These are phyloP conservation scores for Oryzias curvinotus DNA, from an alignment of 2,113 vertebrate species.

Conservation along the genomic window DNA sequence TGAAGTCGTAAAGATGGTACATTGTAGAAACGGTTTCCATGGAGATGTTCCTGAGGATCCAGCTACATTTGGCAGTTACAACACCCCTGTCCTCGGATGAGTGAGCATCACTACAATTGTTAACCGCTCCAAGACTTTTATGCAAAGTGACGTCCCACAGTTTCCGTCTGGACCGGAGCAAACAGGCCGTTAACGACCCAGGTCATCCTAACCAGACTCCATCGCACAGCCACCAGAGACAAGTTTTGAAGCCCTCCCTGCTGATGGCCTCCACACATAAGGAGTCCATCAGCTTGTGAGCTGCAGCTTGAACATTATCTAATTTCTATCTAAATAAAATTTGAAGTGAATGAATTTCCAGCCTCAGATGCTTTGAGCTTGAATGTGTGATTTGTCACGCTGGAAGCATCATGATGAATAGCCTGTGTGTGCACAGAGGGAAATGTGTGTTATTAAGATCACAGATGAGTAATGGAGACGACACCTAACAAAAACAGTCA, in stretches of 20 bases:
- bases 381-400: constrained; percentile 23
- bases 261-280: constrained; percentile 13
- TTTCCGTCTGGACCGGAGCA: constrained; percentile 50
- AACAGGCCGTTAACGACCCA: constrained; percentile 51
- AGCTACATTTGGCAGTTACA: constrained; percentile 14
- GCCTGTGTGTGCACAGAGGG: constrained; percentile 1
- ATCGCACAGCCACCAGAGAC: constrained; percentile 43
- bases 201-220: constrained; percentile 40
- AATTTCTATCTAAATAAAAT: constrained; percentile 19
- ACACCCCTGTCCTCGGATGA: constrained; percentile 27
- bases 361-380: constrained; percentile 22
- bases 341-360: constrained; percentile 38
- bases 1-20: constrained; percentile 23
- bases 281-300: constrained; percentile 15
- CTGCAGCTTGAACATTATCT: constrained; percentile 16
- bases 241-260: constrained; percentile 27
- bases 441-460: constrained; percentile 9
- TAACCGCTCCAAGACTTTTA: constrained; percentile 26
- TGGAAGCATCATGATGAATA: constrained; percentile 22
- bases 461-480: constrained; percentile 13
- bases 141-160: constrained; percentile 29
- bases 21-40: constrained; percentile 43
- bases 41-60: constrained; percentile 27
- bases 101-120: constrained; percentile 31
- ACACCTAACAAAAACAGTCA: constrained; percentile 30